Conservation (phyloP, 2,888 invertebrate species). For the Aplocera efformata region DNA sequence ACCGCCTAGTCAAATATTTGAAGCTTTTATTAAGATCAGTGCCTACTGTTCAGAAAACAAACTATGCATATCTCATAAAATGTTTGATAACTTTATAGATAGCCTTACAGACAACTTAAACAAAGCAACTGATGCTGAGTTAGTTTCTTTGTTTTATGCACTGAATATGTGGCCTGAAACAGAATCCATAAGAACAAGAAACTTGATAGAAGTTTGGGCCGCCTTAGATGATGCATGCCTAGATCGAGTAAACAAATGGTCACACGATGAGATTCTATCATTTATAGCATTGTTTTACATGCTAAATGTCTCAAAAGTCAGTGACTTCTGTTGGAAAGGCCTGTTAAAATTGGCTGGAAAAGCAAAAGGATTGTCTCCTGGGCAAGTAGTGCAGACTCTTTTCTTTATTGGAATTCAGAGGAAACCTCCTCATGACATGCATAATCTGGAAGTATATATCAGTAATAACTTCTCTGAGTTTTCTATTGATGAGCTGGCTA, state of each 20-base stretch:
- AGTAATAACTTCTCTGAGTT: slow-evolving; percentile 75
- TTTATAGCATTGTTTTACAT: slow-evolving; percentile 84
- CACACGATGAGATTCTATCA: slow-evolving; percentile 74
- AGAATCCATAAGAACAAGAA: slow-evolving; percentile 72
- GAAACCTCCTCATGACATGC: slow-evolving; percentile 78
- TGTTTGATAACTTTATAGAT: slow-evolving; percentile 65
- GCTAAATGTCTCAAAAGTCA: slow-evolving; percentile 73
- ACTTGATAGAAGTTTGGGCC: slow-evolving; percentile 84
- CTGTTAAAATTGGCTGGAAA: slow-evolving; percentile 79
- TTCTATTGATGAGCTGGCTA: slow-evolving; percentile 83
- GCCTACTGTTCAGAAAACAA: slow-evolving; percentile 51
- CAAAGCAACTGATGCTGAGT: slow-evolving; percentile 77
- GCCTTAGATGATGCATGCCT: slow-evolving; percentile 84
- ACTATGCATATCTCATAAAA: slow-evolving; percentile 54
- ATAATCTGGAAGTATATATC: slow-evolving; percentile 83
- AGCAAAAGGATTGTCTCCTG: slow-evolving; percentile 78
- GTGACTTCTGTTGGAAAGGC: slow-evolving; percentile 78
- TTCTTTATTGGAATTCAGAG: slow-evolving; percentile 84
- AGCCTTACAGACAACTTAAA: slow-evolving; percentile 73
- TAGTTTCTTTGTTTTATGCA: slow-evolving; percentile 74
- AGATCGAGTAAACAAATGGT: slow-evolving; percentile 67
- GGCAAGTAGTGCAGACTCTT: slow-evolving; percentile 83
- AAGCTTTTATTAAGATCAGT: slow-evolving; percentile 53
- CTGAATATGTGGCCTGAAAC: slow-evolving; percentile 77
- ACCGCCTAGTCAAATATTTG: slow-evolving; percentile 44